Percentiles rank a stretch among this genome's conserved stretches.
phyloP scores from a whole-genome alignment of 2,113 vertebrate species.

The Ursus arctos region DNA sequence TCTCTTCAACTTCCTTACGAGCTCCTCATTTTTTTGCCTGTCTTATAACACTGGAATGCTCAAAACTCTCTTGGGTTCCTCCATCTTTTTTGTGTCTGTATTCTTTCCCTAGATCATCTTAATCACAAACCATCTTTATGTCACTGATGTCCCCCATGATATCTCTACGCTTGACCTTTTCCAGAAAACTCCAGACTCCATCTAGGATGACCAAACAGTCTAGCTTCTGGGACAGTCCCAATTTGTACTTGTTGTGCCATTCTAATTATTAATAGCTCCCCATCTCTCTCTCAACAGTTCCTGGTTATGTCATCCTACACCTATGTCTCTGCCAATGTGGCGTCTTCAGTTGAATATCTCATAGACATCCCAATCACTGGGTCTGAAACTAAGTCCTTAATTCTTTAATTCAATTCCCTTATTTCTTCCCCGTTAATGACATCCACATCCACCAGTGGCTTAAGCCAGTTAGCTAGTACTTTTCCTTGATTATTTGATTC shows the following conservation, averaged over 20 bases:
- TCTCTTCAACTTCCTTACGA: neutral
- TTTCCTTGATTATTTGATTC: conserved; percentile 50
- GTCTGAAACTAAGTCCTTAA: neutral
- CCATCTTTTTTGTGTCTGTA: neutral
- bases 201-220: neutral
- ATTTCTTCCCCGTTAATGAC: neutral
- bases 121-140: neutral
- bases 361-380: neutral
- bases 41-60: neutral
- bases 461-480: neutral
- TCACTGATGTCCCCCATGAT: neutral
- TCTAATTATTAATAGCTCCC: neutral
- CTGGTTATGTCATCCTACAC: neutral
- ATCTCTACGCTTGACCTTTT: neutral
- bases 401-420: neutral
- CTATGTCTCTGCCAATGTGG: neutral
- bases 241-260: neutral
- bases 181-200: neutral
- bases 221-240: neutral
- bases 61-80: neutral
- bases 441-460: neutral
- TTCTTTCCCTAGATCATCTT: neutral
- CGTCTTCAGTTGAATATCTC: neutral
- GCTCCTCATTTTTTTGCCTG: neutral
- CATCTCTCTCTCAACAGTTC: neutral